These are phyloP conservation scores for Penaeus indicus DNA, from an alignment of 1,140 invertebrate species.

Conservation along the genomic window DNA sequence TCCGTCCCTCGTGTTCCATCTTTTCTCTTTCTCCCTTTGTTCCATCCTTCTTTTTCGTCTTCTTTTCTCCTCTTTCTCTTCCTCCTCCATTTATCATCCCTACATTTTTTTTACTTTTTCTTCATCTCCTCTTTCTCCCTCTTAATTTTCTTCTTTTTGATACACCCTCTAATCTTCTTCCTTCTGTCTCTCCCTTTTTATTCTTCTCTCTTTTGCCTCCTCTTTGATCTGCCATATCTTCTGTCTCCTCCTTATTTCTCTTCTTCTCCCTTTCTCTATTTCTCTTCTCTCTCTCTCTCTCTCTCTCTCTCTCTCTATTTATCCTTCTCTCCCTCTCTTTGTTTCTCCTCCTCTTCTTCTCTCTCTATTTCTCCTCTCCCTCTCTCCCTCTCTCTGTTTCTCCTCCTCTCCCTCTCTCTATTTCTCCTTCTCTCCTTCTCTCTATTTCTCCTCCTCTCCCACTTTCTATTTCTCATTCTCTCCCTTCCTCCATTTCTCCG, in stretches of 20 bases:
- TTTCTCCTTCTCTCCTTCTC: background rate
- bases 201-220: background rate
- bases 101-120: background rate
- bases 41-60: background rate
- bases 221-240: background rate
- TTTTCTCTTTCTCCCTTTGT: too few species aligned
- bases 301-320: background rate
- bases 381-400: background rate
- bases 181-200: background rate
- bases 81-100: background rate
- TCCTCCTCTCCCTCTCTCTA: background rate
- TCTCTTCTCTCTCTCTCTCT: background rate
- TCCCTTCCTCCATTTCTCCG: background rate
- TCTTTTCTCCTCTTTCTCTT: constrained; percentile 6
- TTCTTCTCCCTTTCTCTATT: background rate
- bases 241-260: background rate
- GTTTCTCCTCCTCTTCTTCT: too few species aligned
- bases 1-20: background rate
- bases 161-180: background rate
- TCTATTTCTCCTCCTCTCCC: background rate
- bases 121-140: background rate
- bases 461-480: background rate
- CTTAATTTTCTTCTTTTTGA: too few species aligned
- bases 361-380: too few species aligned
- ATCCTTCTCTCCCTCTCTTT: background rate